Evolutionary conservation across 53 echinoderm and acorn worm genomes (phyloP), one percentile per base, ranked within the genome.

Genomic region (Stichopus horrens): DNA sequence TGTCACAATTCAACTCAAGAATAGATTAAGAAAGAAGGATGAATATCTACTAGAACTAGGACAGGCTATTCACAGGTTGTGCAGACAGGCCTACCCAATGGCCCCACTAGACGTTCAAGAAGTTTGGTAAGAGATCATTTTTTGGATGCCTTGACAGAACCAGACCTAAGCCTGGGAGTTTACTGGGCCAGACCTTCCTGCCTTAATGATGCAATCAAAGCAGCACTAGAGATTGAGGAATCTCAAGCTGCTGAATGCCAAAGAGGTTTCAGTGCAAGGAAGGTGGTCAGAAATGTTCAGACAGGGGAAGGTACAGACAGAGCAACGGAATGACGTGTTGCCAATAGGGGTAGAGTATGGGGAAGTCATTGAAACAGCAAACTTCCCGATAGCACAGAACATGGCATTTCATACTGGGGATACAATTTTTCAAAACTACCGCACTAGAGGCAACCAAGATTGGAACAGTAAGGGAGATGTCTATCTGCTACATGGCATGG

Each of bases 31-130:
- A n/a, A n/a, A n/a, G n/a, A n/a, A n/a, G n/a, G n/a, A n/a, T 8
- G 89, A 92, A 73, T 76, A 20, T 10, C 58, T 92, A 20, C 90
- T 79, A 4, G 90, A 92, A 74, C 23, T 92, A 78, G 87, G 82
- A 21, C 57, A 90, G 52, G 59, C 77, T 6, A 74, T 90, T 7
- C 20, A 74, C 22, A 9, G 83, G 20, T 80, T 92, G 0, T 71
- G 57, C 7, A 80, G 86, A n/a, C 79, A 79, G 74, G 87, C 90
- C 0, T 90, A 92, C 53, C 81, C 78, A 1, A 74, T 63, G 4
- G 60, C 79, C 23, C 73, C 87, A 20, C 19, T n/a, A 13, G 5
- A 79, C 4, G 67, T 86, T 65, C 78, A 56, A 9, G 88, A 92
- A 9, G 6, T 13, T 22, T 92, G 73, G 92, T 86, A 4, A 78